Base-by-base conservation (phyloP, 2,888 invertebrate genomes). In the Deilephila porcellus region DNA sequence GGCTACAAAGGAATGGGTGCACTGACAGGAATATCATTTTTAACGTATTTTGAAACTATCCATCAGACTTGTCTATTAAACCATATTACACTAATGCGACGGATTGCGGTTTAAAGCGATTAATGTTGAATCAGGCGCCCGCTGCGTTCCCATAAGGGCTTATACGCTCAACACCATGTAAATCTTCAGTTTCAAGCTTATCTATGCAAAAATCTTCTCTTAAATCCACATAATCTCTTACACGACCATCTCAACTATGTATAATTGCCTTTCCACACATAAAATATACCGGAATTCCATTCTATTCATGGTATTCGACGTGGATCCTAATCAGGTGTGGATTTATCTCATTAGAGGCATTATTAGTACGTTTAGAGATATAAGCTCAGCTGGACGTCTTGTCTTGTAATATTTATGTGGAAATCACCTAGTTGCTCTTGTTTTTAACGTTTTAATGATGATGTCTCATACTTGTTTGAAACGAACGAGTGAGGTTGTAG, bases 361-460 rank as follows among this genome's bases (percentile, higher is more conserved):
- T 67, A 67, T 52, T 25, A 67, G 67, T 67, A 17, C 25, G 29
- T 29, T 17, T 17, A 8, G 20, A n/a, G 20, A 45, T 17, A 45
- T 52, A 25, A 11, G 14, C 56, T 56, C 67, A n/a, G 63, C 4
- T 63, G 34, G 63, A 67, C 8, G 14, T 52, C 45, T 25, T 14
- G 25, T 37, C 6, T 67, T 3, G 37, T 14, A 34, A 37, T 64
- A 25, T 67, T 67, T 67, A 67, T 67, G 25, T 67, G 52, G 25
- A 64, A 20, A 64, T 64, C 64, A 11, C 45, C n/a, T 11, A 4
- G 8, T 63, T 20, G 8, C 5, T 3, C 25, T 25, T 45, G 20
- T 25, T 67, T 52, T 67, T 25, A 63, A 14, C 2, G 11, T 4
- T 45, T 67, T 45, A 67, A 67, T 67, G 37, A 67, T 67, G 67